These are phyloP conservation scores for Tubulanus polymorphus DNA, from an alignment of 2,888 invertebrate species.

Conservation along the genomic window DNA sequence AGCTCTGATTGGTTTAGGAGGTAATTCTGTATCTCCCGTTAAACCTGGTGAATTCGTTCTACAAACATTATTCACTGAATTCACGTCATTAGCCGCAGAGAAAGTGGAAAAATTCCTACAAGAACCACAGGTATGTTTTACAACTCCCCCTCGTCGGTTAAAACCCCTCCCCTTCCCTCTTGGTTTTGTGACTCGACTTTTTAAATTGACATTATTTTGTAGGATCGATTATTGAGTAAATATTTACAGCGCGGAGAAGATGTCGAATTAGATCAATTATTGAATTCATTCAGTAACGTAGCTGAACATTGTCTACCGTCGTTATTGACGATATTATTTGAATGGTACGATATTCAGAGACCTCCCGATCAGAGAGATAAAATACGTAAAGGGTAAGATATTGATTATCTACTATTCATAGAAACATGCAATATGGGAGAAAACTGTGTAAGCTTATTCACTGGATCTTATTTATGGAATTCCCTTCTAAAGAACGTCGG, in stretches of 20 bases:
- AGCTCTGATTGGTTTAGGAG: too few species aligned
- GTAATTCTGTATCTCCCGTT: too few species aligned
- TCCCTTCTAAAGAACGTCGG: too few species aligned
- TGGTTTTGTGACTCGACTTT: conserved; percentile 12
- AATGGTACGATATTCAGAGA: conserved; percentile 67
- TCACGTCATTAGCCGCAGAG: conserved; percentile 87
- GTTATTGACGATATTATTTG: conserved; percentile 81
- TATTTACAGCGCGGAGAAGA: conserved; percentile 95
- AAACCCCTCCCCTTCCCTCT: not conserved
- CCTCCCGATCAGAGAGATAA: conserved; percentile 37
- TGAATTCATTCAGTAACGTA: conserved; percentile 87
- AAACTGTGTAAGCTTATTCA: too few species aligned
- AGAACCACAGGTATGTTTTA: conserved; percentile 69
- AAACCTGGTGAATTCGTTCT: conserved; percentile 86
- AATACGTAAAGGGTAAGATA: too few species aligned
- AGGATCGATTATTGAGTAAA: conserved; percentile 94
- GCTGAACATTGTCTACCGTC: conserved; percentile 98
- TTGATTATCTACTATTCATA: too few species aligned
- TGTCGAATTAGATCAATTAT: conserved; percentile 82
- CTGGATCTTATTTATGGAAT: too few species aligned
- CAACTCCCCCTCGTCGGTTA: not conserved
- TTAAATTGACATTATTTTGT: conserved; percentile 25
- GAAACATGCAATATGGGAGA: too few species aligned
- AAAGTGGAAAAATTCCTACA: conserved; percentile 94
- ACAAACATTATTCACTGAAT: conserved; percentile 90